Evolutionary conservation across 2,113 vertebrate genomes (phyloP).

Genomic region (Gobius niger): DNA sequence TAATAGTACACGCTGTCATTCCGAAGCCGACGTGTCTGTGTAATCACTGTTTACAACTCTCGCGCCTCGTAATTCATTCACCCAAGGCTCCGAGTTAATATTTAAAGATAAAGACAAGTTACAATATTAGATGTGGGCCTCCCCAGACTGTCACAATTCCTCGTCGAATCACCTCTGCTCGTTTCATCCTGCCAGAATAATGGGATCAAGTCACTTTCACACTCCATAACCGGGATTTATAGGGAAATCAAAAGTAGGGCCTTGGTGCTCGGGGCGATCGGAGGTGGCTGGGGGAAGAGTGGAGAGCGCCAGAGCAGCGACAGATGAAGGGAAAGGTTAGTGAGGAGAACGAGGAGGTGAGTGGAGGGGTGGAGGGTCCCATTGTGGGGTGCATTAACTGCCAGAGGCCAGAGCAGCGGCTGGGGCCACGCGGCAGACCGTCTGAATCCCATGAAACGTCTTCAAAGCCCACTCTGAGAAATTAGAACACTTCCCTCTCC

Average conservation of each 20-base stretch:
- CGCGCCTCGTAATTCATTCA: constrained; percentile 25
- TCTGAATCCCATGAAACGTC: constrained; percentile 50
- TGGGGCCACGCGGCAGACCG: constrained; percentile 41
- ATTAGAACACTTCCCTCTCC: constrained; percentile 56
- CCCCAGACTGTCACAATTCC: constrained; percentile 59
- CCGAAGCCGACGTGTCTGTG: constrained; percentile 23
- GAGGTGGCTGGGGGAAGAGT: constrained; percentile 51
- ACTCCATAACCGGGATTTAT: constrained; percentile 77
- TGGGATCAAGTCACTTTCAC: constrained; percentile 73
- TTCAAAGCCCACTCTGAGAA: constrained; percentile 44
- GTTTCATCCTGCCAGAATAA: constrained; percentile 69
- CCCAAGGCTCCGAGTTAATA: constrained; percentile 51
- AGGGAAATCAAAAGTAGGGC: constrained; percentile 70
- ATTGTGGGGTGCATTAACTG: constrained; percentile 41
- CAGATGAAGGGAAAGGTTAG: constrained; percentile 56
- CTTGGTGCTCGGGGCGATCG: constrained; percentile 65
- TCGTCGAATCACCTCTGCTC: constrained; percentile 69
- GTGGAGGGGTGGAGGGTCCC: constrained; percentile 34
- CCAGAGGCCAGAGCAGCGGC: constrained; percentile 38
- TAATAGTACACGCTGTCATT: constrained; percentile 8
- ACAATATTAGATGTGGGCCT: constrained; percentile 43
- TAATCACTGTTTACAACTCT: constrained; percentile 25
- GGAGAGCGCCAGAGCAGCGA: constrained; percentile 35
- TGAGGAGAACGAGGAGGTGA: constrained; percentile 36
- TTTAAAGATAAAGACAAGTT: constrained; percentile 61